phyloP scores from a whole-genome alignment of 1,140 invertebrate genomes.

The Procambarus clarkii region DNA sequence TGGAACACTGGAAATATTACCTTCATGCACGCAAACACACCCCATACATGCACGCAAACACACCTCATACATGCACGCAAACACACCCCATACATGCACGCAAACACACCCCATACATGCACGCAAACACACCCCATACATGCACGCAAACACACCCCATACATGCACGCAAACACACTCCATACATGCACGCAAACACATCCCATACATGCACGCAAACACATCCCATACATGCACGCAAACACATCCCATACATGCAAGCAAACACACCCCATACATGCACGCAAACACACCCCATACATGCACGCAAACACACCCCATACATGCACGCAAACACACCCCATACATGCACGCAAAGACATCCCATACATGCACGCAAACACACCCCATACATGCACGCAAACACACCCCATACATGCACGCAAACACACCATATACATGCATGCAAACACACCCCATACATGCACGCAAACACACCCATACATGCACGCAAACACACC shows the following conservation, averaged over 20 bases:
- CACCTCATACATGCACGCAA: not conserved
- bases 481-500: not conserved
- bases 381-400: no score
- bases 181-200: not conserved
- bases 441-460: not conserved
- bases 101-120: not conserved
- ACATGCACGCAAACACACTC: not conserved
- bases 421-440: not conserved
- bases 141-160: not conserved
- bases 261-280: no score
- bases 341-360: no score
- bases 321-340: no score
- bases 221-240: not conserved
- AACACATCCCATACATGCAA: not conserved
- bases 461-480: not conserved
- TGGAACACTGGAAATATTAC: no score
- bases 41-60: not conserved
- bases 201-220: not conserved
- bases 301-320: no score
- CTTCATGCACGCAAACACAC: no score
- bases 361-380: no score
- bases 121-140: not conserved
- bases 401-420: no score
- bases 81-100: no score
- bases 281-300: no score